Base-by-base conservation (phyloP, 2,888 invertebrate species). In the Sympetrum striolatum region DNA sequence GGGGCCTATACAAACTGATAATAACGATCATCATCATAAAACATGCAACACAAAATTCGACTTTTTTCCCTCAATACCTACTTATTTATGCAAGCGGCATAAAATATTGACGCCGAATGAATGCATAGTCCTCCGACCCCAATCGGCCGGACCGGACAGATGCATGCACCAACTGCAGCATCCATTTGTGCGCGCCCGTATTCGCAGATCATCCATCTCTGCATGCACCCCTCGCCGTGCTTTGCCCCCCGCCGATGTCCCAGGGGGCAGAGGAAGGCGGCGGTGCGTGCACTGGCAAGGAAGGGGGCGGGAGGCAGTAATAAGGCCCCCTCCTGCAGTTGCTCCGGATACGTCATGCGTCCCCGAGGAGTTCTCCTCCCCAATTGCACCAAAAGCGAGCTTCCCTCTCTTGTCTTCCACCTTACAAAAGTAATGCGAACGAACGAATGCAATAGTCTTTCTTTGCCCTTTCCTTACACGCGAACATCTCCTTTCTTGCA, bases 171-270 rank as follows among this genome's bases (percentile, higher is more conserved):
- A 18, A 8, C 15, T 60, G 64, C 86, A 64, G 60, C 64, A 60
- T 86, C 37, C 60, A 64, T 31, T 73, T 73, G 58, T 39, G 44
- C 39, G 37, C 37, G 53, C n/a, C 86, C 86, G 35, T 53, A 86
- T 86, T 86, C 86, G 60, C 86, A 86, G 86, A 86, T 86, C 86
- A 86, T 86, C 86, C 86, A 86, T 86, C 86, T 86, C 86, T 82
- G 58, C 60, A 37, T 12, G 53, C 48, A 58, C 86, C 86, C 48
- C 31, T 25, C 53, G 14, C 44, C 53, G 58, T n/a, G 58, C 58
- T 53, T 35, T 15, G 18, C 82, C 58, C 86, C 25, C 82, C 31
- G 44, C 60, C 39, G 53, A 18, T 18, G 53, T 53, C 53, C 53
- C 53, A 44, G 44, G 44, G 44, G 82, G 53, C 14, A 15, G 86